A percentile compares a stretch with the other conserved stretches of the same genome.
These are phyloP conservation scores for Osmoderma eremita DNA, from an alignment of 2,888 invertebrate genomes.

Conservation along the genomic window DNA sequence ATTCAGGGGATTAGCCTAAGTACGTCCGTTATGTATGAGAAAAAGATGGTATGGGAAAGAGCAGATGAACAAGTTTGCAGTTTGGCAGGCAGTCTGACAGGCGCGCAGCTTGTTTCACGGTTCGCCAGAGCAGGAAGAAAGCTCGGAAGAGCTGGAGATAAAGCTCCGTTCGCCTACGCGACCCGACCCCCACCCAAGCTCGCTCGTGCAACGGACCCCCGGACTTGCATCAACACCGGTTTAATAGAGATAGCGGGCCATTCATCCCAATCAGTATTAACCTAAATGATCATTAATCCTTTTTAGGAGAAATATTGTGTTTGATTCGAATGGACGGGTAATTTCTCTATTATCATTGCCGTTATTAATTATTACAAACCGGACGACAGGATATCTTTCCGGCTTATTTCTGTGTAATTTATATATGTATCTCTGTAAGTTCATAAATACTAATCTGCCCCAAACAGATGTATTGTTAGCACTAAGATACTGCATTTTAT, in stretches of 20 bases:
- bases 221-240: constrained; percentile 55
- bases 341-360: constrained; percentile 43
- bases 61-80: constrained; percentile 54
- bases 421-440: too few species aligned
- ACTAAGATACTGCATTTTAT: too few species aligned
- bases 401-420: constrained; percentile 7
- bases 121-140: constrained; percentile 57
- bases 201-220: constrained; percentile 44
- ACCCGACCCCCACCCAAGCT: background rate
- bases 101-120: constrained; percentile 58
- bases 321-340: constrained; percentile 51
- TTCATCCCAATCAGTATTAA: constrained; percentile 60
- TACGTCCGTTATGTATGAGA: constrained; percentile 39
- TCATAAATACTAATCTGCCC: constrained; percentile 24
- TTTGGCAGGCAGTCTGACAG: constrained; percentile 55
- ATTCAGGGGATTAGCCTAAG: constrained; percentile 35
- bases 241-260: constrained; percentile 58
- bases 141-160: constrained; percentile 56
- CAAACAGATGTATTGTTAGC: too few species aligned
- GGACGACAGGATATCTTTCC: constrained; percentile 21
- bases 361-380: constrained; percentile 42
- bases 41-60: constrained; percentile 51
- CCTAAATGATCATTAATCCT: constrained; percentile 60
- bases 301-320: constrained; percentile 58
- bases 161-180: constrained; percentile 50